Conservation (phyloP, 2,888 invertebrate genomes). For the Chymomyza procnemis region DNA sequence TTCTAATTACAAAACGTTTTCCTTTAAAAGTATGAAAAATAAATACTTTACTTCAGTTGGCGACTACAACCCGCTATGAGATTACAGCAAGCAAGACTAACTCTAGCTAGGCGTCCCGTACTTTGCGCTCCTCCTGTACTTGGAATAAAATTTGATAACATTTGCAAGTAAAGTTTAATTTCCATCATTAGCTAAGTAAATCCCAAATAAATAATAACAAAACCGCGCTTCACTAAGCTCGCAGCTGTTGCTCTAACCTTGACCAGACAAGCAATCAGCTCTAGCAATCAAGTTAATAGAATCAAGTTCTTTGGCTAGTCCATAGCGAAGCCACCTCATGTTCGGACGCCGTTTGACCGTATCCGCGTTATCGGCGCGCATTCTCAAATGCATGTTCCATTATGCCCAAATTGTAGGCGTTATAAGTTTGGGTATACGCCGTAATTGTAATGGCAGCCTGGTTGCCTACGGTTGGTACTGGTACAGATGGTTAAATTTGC, state of each 20-base stretch:
- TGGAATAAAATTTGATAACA: background rate
- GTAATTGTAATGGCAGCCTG: constrained; percentile 15
- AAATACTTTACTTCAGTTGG: no score
- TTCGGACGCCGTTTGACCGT: constrained; percentile 26
- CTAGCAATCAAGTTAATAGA: background rate
- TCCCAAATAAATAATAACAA: constrained; percentile 19
- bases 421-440: constrained; percentile 35
- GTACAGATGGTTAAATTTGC: constrained; percentile 44
- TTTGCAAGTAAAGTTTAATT: background rate
- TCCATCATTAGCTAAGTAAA: constrained; percentile 29
- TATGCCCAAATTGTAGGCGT: constrained; percentile 38
- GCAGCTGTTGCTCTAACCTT: constrained; percentile 14
- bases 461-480: constrained; percentile 31
- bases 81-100: no score
- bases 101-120: no score
- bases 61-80: no score
- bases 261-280: constrained; percentile 35
- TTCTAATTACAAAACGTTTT: no score
- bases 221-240: constrained; percentile 3
- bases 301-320: background rate
- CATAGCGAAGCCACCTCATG: constrained; percentile 30
- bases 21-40: no score
- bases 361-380: constrained; percentile 29
- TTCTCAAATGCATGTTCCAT: constrained; percentile 25
- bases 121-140: no score